Base-by-base conservation (phyloP, 2,888 invertebrate species). In the Erynnis tages region DNA sequence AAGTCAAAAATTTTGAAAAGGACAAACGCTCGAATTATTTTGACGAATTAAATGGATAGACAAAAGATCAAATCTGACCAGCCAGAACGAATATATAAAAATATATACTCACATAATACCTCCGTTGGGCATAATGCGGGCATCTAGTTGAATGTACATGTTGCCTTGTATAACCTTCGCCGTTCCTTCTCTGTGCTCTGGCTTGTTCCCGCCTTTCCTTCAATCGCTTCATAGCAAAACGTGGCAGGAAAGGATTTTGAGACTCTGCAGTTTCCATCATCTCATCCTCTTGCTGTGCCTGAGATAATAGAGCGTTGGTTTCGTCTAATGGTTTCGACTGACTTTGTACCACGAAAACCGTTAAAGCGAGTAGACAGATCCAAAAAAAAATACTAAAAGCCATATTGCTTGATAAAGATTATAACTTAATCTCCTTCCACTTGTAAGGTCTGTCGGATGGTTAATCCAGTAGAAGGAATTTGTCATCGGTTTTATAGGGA, bases 191-290 rank as follows among this genome's bases (percentile, higher is more conserved):
- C 54, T 82, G 72, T 8, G 80, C 82, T 17, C 62, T 65, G 0
- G 73, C 76, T 57, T 72, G 62, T 54, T 82, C 71, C n/a, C 77
- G 69, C 50, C 79, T 71, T 56, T 85, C 81, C 59, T 81, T 81
- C 21, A 89, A 59, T 53, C 64, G 74, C 57, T 60, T 80, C 88
- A 89, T 89, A 0, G 87, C 83, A 57, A 89, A 89, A 10, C 80
- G 67, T 6, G 89, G 89, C 54, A 86, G 59, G 50, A 86, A 86
- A 1, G 87, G 83, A 60, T 87, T 80, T 56, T 82, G 81, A 0
- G 76, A 65, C 54, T 82, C 87, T 1, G 87, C 89, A 0, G 69
- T 71, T 49, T 83, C 82, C 88, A 89, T 87, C 59, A 82, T 77
- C 53, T 87, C 83, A 1, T 63, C 71, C 32, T 62, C 63, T 2